A percentile compares a stretch with the other conserved stretches of the same genome.
Evolutionary conservation across 2,888 invertebrate genomes (phyloP).

Genomic region (Mantis religiosa): DNA sequence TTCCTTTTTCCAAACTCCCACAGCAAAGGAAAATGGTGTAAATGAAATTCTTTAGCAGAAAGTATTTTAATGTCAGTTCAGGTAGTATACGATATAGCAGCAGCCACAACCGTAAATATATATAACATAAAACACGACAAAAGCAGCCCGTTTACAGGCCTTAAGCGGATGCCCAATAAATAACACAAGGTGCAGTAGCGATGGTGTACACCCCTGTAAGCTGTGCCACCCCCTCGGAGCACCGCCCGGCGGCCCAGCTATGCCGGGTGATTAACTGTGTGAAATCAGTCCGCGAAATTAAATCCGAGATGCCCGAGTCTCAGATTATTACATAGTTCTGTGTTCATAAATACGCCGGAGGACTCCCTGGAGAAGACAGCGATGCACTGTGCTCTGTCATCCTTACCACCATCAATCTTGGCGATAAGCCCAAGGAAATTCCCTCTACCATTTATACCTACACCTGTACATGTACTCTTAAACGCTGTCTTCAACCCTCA

Average conservation of each 20-base stretch:
- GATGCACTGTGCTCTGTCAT: not conserved
- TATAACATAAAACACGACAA: too few species aligned
- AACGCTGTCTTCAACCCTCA: not conserved
- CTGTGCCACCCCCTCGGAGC: not conserved
- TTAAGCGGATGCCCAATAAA: too few species aligned
- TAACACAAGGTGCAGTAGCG: too few species aligned
- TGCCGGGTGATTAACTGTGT: conserved; percentile 43
- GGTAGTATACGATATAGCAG: too few species aligned
- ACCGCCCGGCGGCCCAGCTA: conserved; percentile 4
- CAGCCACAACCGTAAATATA: too few species aligned
- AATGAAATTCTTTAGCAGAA: too few species aligned
- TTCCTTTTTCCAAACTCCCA: too few species aligned
- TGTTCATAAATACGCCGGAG: conserved; percentile 57
- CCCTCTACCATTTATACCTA: not conserved
- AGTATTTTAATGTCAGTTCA: too few species aligned
- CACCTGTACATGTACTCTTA: not conserved
- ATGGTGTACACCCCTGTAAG: not conserved
- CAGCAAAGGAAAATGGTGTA: too few species aligned
- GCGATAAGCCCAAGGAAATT: not conserved
- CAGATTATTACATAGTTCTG: conserved; percentile 69
- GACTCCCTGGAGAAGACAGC: not conserved
- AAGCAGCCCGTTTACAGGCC: too few species aligned
- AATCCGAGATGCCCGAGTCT: conserved; percentile 53
- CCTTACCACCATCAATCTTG: not conserved
- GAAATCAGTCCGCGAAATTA: conserved; percentile 70